Evolutionary conservation across 2,888 invertebrate species (phyloP).

Genomic region (Nymphalis polychloros): DNA sequence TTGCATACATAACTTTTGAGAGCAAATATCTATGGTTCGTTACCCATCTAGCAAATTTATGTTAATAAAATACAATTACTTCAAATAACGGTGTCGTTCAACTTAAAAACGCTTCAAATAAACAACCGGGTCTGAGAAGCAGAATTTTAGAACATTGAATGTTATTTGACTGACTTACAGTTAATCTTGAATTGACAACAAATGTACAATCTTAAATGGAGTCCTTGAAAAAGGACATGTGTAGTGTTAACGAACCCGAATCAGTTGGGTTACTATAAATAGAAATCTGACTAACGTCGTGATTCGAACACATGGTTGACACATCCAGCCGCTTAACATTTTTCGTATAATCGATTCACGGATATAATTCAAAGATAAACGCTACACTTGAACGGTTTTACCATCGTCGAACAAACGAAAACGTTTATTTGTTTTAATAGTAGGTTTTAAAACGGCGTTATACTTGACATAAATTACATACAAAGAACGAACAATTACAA

Average conservation of each 20-base stretch:
- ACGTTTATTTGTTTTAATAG: too few relatives aligned
- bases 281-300: constrained; percentile 64
- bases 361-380: too few relatives aligned
- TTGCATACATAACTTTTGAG: not conserved
- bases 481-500: constrained; percentile 46
- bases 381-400: not conserved
- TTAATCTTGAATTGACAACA: not conserved
- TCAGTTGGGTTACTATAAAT: constrained; percentile 60
- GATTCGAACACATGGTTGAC: constrained; percentile 61
- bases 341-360: not conserved
- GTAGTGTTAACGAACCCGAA: constrained; percentile 63
- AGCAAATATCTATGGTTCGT: constrained; percentile 60
- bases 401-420: not conserved
- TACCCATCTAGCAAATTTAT: constrained; percentile 67
- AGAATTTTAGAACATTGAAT: not conserved
- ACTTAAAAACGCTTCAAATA: constrained; percentile 50
- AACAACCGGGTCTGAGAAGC: constrained; percentile 16
- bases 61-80: constrained; percentile 76
- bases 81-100: constrained; percentile 63
- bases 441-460: not conserved
- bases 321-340: constrained; percentile 46
- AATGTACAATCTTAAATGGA: constrained; percentile 1
- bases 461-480: constrained; percentile 28
- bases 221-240: constrained; percentile 44
- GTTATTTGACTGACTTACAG: not conserved